A percentile compares a stretch with the other conserved stretches of the same genome.
Evolutionary conservation across 2,113 vertebrate species (phyloP).

Genomic region (Dasyprocta punctata): DNA sequence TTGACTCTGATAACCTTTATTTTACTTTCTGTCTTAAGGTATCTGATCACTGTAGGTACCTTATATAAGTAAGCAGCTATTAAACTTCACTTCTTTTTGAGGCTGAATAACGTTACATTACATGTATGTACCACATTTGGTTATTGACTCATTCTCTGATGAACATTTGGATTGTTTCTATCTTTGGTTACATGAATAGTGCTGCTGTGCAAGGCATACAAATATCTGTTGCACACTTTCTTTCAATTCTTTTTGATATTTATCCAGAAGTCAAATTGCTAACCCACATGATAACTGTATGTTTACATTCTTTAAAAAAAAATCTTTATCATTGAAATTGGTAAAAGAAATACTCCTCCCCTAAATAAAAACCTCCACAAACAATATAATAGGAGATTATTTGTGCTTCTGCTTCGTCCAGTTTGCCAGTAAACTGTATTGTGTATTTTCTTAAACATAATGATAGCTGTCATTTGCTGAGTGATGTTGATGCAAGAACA

Average conservation of each 20-base stretch:
- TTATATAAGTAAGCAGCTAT: not conserved
- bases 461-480: not conserved
- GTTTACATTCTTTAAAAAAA: not conserved
- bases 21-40: not conserved
- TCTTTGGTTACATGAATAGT: not conserved
- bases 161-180: not conserved
- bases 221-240: not conserved
- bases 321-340: not conserved
- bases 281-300: not conserved
- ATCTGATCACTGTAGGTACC: not conserved
- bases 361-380: not conserved
- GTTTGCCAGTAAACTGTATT: not conserved
- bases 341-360: not conserved
- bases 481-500: not conserved
- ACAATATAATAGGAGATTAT: not conserved
- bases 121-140: not conserved
- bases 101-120: not conserved
- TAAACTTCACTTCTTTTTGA: conserved; percentile 3
- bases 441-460: not conserved
- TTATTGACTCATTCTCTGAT: not conserved
- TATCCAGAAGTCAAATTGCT: not conserved
- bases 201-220: not conserved
- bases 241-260: not conserved
- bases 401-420: not conserved
- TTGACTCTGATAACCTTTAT: not conserved